Base-by-base conservation (phyloP, 2,888 invertebrate genomes). In the Sesia apiformis region DNA sequence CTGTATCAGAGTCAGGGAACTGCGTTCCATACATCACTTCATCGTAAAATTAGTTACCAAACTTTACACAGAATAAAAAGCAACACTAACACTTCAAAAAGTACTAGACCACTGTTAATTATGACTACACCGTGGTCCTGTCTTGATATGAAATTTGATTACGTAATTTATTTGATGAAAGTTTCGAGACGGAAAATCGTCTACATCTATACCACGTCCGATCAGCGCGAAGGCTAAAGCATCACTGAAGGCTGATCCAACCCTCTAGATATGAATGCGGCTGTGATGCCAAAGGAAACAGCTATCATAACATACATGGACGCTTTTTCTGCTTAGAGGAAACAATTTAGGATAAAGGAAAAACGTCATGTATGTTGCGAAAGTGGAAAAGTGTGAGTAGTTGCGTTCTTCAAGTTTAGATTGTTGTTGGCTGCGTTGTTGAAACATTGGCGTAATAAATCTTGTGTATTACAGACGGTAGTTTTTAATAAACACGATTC, bases 161-260 rank as follows among this genome's bases (percentile, higher is more conserved):
- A 39, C 70, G 63, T 72, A 71, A 69, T 63, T 64, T 63, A 61
- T 53, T 63, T 60, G 57, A 55, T 59, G 53, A 53, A 79, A 85
- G 82, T 78, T 85, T 82, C 73, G 63, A 61, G 61, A 61, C 63
- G 64, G 61, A 66, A 80, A 78, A 76, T 72, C 75, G 78, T 75
- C 71, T 64, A 63, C 56, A 58, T 60, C 38, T 53, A 43, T 49
- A 46, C 46, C 60, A 72, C 82, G 68, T 69, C 74, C 67, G 75
- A 67, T 64, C 81, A 73, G 77, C 76, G 58, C 65, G 67, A 74
- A 62, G 61, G 83, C 83, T 77, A 73, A 77, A 76, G 76, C 80
- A 65, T 60, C 66, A 84, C 85, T 84, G 81, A 78, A 23, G 23
- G 23, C 23, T 23, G 23, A 23, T 23, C 23, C 23, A 23, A 23